Base-by-base conservation (phyloP, 2,888 invertebrate species). In the Euclidia mi region DNA sequence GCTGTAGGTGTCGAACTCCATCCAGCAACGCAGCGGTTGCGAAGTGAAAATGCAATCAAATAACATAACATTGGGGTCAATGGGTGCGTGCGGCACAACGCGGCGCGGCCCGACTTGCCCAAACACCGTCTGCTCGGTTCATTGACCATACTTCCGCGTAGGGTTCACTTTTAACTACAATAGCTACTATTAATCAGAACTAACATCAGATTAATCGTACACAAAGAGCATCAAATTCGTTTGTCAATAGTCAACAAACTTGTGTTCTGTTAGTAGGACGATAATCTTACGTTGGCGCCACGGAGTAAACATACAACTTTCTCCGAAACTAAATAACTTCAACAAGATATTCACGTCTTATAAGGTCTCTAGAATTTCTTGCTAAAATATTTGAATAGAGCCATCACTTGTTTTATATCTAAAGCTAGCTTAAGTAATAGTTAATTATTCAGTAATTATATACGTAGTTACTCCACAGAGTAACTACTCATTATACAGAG, bases 41-140 rank as follows among this genome's bases (percentile, higher is more conserved):
- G 71, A 84, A 85, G 87, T 84, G 81, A 88, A 86, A 90, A 83
- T 85, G 83, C 84, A 82, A 81, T 81, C 82, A 74, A 77, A 77
- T 76, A 79, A 76, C 66, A 67, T 68, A 75, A 71, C 82, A 88
- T 88, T 87, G 73, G 81, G 88, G 89, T 89, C 86, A 88, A 78
- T 85, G 82, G 79, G 82, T 85, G 81, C 82, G 81, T 77, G 77
- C 70, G 49, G 42, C 56, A 35, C 37, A 25, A 44, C 17, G 34
- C 9, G 28, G 29, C 10, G 41, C 55, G 28, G 34, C 11, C 53
- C 62, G 53, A 63, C 71, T 56, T 66, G 58, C 62, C 72, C 56
- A 74, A 71, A 71, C 68, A 59, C 42, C 46, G 60, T 58, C 49
- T 58, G 56, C 62, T 55, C 67, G 63, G 79, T 81, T 82, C 80